Evolutionary conservation across 1,140 invertebrate genomes (phyloP), one percentile per base, ranked within the genome.

Genomic region (Epicauta chinensis): DNA sequence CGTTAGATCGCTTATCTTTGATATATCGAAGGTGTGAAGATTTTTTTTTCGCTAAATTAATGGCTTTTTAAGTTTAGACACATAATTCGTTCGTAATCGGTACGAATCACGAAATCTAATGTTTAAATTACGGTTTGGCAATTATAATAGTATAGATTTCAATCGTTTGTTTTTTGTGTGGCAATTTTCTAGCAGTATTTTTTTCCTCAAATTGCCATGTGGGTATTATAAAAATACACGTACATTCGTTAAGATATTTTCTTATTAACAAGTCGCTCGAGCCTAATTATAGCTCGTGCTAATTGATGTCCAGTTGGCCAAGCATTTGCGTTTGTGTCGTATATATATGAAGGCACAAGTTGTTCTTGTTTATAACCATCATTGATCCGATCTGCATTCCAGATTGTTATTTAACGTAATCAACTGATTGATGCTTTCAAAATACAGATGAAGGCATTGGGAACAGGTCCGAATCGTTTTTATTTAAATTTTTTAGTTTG

Each of bases 401-500:
- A 34, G 45, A 47, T 47, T 47, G 45, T 47, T 47, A 47, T 47
- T 47, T 47, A 47, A 47, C 45, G 45, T 37, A 47, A 47, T 47
- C 36, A 47, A 47, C 45, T 47, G 45, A 47, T 47, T 47, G 45
- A 47, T 47, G 45, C 45, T 37, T 47, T 47, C 45, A 47, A 47
- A 47, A 47, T 47, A 47, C 45, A 38, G 38, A 47, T 47, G 45
- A 47, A 47, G 45, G 0, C 45, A 47, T 32, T 38, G 38, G 38
- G 34, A 47, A 47, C 45, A 36, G 45, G 45, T 47, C 45, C 34
- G 30, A 12, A 23, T 23, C 4, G 23, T 23, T 23, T 3, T 23
- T 23, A 1, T 23, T 23, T 23, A n/a, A n/a, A n/a, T 23, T 23
- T 23, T 23, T n/a, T n/a, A n/a, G n/a, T n/a, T n/a, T n/a, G n/a